Conservation (phyloP, 1,140 invertebrate genomes). For the Lordiphosa collinella region DNA sequence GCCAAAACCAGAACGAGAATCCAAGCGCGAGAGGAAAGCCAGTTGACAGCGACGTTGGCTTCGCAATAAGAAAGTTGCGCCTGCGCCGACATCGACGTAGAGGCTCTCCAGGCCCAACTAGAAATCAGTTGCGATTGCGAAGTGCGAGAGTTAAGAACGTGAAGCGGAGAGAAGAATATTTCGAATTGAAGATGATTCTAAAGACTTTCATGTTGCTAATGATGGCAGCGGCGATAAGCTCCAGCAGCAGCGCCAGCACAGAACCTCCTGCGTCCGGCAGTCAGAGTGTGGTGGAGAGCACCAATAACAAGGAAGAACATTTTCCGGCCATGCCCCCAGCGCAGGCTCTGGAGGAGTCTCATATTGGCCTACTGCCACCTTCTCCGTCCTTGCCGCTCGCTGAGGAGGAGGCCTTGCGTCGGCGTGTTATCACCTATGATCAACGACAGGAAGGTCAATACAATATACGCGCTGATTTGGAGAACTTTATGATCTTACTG, state of each 20-base stretch:
- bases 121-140: slow-evolving; percentile 65
- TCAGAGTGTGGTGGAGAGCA: not conserved
- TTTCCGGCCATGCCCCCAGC: slow-evolving; percentile 49
- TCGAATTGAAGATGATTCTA: slow-evolving; percentile 29
- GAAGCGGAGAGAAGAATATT: slow-evolving; percentile 16
- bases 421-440: slow-evolving; percentile 80
- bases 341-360: slow-evolving; percentile 16
- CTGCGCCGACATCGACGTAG: slow-evolving; percentile 46
- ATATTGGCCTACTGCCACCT: slow-evolving; percentile 30
- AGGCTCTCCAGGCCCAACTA: slow-evolving; percentile 24
- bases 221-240: slow-evolving; percentile 10
- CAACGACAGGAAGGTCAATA: slow-evolving; percentile 84
- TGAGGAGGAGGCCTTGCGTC: slow-evolving; percentile 35
- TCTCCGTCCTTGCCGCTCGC: slow-evolving; percentile 6
- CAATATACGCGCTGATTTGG: slow-evolving; percentile 84
- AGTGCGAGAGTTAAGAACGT: slow-evolving; percentile 67
- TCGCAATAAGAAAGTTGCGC: slow-evolving; percentile 70
- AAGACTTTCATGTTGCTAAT: slow-evolving; percentile 43
- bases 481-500: slow-evolving; percentile 83
- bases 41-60: slow-evolving; percentile 20
- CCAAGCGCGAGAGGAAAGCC: slow-evolving; percentile 46
- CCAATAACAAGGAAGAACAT: slow-evolving; percentile 35
- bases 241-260: slow-evolving; percentile 13
- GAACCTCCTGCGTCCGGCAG: slow-evolving; percentile 10
- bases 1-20: slow-evolving; percentile 55